phyloP scores from a whole-genome alignment of 2,113 vertebrate genomes.

The Vulpes vulpes region DNA sequence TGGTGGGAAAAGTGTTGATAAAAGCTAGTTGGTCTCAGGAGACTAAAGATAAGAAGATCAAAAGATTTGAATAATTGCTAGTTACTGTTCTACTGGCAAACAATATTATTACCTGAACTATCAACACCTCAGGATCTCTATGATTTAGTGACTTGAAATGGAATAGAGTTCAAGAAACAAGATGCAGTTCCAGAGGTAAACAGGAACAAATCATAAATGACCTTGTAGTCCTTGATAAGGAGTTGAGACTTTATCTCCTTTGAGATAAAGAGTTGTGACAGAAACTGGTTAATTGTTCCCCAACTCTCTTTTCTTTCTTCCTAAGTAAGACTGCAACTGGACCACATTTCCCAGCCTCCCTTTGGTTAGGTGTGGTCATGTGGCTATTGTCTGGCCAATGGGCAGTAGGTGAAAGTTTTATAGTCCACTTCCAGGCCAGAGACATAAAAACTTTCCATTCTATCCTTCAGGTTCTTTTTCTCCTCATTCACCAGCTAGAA shows the following conservation, averaged over 20 bases:
- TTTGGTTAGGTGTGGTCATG: background rate
- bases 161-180: conserved; percentile 58
- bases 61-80: conserved; percentile 79
- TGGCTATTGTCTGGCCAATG: conserved; percentile 14
- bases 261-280: conserved; percentile 15
- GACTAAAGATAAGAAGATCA: conserved; percentile 77
- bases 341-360: conserved; percentile 13
- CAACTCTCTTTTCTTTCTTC: conserved; percentile 16
- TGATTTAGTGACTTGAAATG: conserved; percentile 65
- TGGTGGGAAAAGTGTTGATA: conserved; percentile 74
- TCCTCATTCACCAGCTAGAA: background rate
- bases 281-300: background rate
- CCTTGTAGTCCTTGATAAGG: background rate
- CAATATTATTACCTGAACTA: conserved; percentile 65
- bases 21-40: conserved; percentile 33
- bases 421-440: background rate
- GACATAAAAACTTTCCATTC: background rate
- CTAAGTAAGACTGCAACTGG: background rate
- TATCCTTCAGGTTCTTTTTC: background rate
- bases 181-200: background rate
- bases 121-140: conserved; percentile 48
- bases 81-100: conserved; percentile 48
- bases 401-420: background rate
- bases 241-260: conserved; percentile 29
- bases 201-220: conserved; percentile 27